These are phyloP conservation scores for Oncorhynchus kisutch DNA, from an alignment of 2,113 vertebrate species.

Conservation along the genomic window DNA sequence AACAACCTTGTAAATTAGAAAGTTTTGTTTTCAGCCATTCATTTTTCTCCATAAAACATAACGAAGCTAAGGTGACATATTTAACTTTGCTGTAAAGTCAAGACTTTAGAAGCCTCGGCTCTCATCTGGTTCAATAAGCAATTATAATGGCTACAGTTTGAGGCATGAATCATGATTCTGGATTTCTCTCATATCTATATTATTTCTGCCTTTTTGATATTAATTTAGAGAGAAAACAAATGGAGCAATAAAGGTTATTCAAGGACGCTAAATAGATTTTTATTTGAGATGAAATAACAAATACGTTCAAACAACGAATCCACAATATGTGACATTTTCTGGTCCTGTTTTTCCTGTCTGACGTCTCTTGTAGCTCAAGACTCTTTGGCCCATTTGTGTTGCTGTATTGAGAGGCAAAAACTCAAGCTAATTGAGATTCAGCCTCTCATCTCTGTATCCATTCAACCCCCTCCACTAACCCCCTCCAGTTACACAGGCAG, in stretches of 20 bases:
- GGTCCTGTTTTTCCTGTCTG: neutral
- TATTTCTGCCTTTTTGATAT: neutral
- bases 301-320: neutral
- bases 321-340: neutral
- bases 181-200: neutral
- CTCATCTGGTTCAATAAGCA: neutral
- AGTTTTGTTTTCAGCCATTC: neutral
- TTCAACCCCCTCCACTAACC: neutral
- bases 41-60: neutral
- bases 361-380: neutral
- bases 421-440: conserved; percentile 11
- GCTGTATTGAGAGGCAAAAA: neutral
- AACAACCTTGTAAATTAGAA: neutral
- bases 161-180: neutral
- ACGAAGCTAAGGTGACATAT: neutral
- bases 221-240: neutral
- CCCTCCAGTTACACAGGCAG: conserved; percentile 2
- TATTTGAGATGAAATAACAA: neutral
- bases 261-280: neutral
- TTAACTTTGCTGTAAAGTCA: too few species aligned
- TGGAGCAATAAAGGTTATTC: neutral
- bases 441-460: conserved; percentile 5
- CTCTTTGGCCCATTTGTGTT: conserved; percentile 1
- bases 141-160: neutral
- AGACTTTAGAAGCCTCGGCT: neutral